Conservation (phyloP, 2,797 vertebrate species). For the Kryptolebias ocellatus region DNA sequence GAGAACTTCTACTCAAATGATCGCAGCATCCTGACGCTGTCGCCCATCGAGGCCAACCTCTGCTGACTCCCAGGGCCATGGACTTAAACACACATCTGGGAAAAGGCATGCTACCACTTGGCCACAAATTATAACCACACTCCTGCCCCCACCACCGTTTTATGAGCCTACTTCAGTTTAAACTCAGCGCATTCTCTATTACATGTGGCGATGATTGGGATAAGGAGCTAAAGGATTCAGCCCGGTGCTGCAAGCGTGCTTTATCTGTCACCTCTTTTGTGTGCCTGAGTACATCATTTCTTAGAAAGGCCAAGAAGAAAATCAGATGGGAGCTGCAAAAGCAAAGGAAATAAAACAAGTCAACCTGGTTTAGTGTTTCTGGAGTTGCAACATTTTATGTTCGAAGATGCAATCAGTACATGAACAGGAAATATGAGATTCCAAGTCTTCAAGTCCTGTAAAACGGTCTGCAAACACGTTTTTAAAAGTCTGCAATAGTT, state of each 20-base stretch:
- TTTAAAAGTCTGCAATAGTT: neutral
- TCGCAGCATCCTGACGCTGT: constrained; percentile 96
- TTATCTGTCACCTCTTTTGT: neutral
- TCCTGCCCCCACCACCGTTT: constrained; percentile 10
- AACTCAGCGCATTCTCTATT: constrained; percentile 5
- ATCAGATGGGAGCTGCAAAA: constrained; percentile 7
- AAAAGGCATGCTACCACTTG: neutral
- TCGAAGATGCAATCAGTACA: neutral
- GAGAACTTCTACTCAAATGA: constrained; percentile 94
- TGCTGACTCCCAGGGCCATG: constrained; percentile 71
- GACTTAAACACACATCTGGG: constrained; percentile 30
- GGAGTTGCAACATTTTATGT: constrained; percentile 5
- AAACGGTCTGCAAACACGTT: neutral
- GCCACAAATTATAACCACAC: constrained; percentile 26
- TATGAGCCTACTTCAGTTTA: constrained; percentile 15
- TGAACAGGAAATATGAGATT: constrained; percentile 4
- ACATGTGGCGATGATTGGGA: constrained; percentile 26
- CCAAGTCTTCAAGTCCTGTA: constrained; percentile 4
- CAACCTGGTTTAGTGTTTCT: constrained; percentile 5
- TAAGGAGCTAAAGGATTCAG: constrained; percentile 43
- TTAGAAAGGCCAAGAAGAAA: constrained; percentile 6
- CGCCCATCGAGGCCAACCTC: constrained; percentile 86
- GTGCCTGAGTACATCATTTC: constrained; percentile 7
- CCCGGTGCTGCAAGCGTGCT: constrained; percentile 9
- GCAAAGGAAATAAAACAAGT: constrained; percentile 22